These are phyloP conservation scores for Lobophora halterata DNA, from an alignment of 2,888 invertebrate genomes.

Conservation along the genomic window DNA sequence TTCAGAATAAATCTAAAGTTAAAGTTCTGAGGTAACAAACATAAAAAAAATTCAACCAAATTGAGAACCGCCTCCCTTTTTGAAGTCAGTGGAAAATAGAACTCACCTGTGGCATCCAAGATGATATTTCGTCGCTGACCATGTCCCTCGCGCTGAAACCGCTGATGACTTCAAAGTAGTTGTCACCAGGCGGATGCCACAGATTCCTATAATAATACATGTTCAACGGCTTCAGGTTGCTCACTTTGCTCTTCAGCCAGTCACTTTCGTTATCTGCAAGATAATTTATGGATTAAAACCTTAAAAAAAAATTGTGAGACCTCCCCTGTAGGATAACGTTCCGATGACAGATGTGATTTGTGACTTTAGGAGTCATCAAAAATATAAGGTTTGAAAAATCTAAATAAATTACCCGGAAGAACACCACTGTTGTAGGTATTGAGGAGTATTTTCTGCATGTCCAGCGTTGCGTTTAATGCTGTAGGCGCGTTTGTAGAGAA, in stretches of 20 bases:
- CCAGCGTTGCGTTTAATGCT: slow-evolving; percentile 50
- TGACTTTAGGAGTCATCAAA: too few relatives aligned
- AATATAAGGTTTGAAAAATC: background rate
- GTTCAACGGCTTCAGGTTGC: slow-evolving; percentile 57
- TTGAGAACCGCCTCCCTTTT: too few relatives aligned
- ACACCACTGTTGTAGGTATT: slow-evolving; percentile 41
- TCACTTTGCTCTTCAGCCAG: slow-evolving; percentile 62
- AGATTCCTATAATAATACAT: slow-evolving; percentile 63
- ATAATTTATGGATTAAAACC: too few relatives aligned
- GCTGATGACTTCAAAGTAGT: slow-evolving; percentile 55
- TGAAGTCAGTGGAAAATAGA: too few relatives aligned
- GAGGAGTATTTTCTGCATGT: slow-evolving; percentile 52
- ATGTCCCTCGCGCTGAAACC: slow-evolving; percentile 41
- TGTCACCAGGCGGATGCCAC: slow-evolving; percentile 56
- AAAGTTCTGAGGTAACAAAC: too few relatives aligned
- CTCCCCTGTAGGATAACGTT: too few relatives aligned
- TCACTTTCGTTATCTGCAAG: slow-evolving; percentile 60
- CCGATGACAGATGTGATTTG: too few relatives aligned
- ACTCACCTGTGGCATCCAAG: slow-evolving; percentile 56
- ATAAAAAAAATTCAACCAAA: too few relatives aligned
- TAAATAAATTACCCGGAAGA: slow-evolving; percentile 52
- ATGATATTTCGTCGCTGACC: slow-evolving; percentile 42
- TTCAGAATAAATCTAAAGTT: too few relatives aligned
- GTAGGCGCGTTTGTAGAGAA: slow-evolving; percentile 45
- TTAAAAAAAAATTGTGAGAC: too few relatives aligned